Base-by-base conservation (phyloP, 2,113 vertebrate species). In the Hystrix cristata region DNA sequence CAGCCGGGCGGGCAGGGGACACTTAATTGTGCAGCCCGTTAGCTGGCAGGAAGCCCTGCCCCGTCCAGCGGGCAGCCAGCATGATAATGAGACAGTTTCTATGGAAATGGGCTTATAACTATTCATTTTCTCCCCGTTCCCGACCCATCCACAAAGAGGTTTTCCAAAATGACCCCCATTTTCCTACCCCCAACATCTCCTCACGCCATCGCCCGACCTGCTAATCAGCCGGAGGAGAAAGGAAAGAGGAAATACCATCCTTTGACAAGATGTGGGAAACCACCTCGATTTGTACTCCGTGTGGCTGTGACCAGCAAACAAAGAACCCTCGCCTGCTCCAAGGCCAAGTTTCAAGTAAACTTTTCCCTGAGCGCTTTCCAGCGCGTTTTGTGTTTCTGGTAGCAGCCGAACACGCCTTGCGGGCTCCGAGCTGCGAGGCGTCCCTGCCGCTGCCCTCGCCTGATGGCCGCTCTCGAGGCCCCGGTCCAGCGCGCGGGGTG, bases 241-340 rank as follows among this genome's bases (percentile, higher is more conserved):
- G 94, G 81, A 74, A 79, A 65, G 95, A 95, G 94, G 93, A 95
- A 95, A 38, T 11, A 83, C 86, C 0, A 65, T 5, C 85, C 97
- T 97, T 95, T 97, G 96, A 96, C 91, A 76, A 90, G 96, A 96
- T 97, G 97, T 98, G 95, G 55, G 96, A 88, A 95, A 96, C 60
- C 83, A n/a, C 62, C 31, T 23, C 71, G 38, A 23, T 60, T 43
- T 86, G 93, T 0, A 19, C 82, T 96, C 65, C 0, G 91, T 55
- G 97, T 2, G 95, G 95, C 95, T 97, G 97, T 96, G 97, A 97
- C 96, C 97, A 15, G 97, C 94, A 98, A 86, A 96, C 97, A 98
- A 98, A 98, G 96, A 74, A 5, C 91, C 80, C 83, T 51, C 0
- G 12, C 80, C 15, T 0, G 94, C 92, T 71, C 82, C 6, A 3